A percentile compares a stretch with the other conserved stretches of the same genome.
Conservation (phyloP, 2,113 vertebrate species). For the Scomber japonicus region DNA sequence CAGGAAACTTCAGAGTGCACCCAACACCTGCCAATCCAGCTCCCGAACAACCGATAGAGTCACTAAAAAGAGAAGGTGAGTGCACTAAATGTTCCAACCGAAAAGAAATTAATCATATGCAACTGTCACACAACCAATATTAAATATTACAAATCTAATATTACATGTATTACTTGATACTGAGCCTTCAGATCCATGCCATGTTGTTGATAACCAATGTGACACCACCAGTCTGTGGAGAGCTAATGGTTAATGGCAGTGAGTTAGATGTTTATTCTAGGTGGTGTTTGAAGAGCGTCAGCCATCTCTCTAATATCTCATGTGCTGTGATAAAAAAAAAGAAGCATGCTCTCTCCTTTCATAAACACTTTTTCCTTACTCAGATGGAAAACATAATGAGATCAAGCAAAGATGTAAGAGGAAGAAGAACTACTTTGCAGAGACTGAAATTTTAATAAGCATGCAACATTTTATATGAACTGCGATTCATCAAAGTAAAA, state of each 20-base stretch:
- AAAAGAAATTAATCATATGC: neutral
- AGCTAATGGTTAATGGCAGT: slow-evolving; percentile 7
- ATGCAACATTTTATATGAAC: too few species aligned
- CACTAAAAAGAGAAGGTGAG: slow-evolving; percentile 82
- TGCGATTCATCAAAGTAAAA: too few species aligned
- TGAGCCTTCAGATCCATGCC: neutral
- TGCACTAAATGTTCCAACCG: neutral
- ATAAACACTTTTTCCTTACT: slow-evolving; percentile 9
- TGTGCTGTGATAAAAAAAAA: neutral
- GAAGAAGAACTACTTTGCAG: neutral
- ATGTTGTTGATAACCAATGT: slow-evolving; percentile 11
- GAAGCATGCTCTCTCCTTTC: neutral
- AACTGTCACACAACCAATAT: neutral
- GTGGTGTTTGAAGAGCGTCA: slow-evolving; percentile 8
- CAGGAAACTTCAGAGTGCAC: slow-evolving; percentile 85
- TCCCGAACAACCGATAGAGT: slow-evolving; percentile 74
- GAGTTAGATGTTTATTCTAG: slow-evolving; percentile 13
- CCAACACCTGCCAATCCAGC: slow-evolving; percentile 68
- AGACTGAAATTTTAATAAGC: neutral
- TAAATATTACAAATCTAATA: too few species aligned
- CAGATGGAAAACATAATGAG: slow-evolving; percentile 4
- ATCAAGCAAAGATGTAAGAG: too few species aligned
- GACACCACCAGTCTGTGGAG: slow-evolving; percentile 1
- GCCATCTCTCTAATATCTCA: neutral
- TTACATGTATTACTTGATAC: neutral